These are phyloP conservation scores for Catostomus latipinnis DNA, from an alignment of 2,797 vertebrate species.

Conservation along the genomic window DNA sequence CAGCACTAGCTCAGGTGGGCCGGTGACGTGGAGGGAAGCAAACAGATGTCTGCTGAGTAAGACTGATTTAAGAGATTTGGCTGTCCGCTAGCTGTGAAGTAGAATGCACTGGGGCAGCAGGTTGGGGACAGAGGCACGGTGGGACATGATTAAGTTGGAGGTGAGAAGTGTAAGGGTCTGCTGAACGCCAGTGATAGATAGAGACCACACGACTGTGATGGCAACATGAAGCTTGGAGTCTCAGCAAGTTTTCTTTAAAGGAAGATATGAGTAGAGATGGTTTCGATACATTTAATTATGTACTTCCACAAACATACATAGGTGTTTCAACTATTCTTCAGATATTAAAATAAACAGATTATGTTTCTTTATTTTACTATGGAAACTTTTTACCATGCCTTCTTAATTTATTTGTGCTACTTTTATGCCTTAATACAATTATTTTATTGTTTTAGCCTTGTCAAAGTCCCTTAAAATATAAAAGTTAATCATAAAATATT, in stretches of 20 bases:
- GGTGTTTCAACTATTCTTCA: too few relatives aligned
- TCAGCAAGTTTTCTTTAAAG: background rate
- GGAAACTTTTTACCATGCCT: too few relatives aligned
- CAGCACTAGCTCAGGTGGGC: slow-evolving; percentile 34
- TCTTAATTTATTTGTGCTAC: too few relatives aligned
- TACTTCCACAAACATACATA: background rate
- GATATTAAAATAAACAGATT: too few relatives aligned
- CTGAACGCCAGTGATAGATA: slow-evolving; percentile 27
- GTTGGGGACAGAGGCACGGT: slow-evolving; percentile 9
- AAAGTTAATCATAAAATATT: too few relatives aligned
- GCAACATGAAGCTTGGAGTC: slow-evolving; percentile 26
- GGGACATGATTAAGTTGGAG: slow-evolving; percentile 39
- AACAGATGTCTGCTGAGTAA: slow-evolving; percentile 64
- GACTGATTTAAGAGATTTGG: slow-evolving; percentile 53
- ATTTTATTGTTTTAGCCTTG: too few relatives aligned
- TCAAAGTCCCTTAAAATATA: too few relatives aligned
- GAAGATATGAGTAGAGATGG: background rate
- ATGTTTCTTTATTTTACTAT: too few relatives aligned
- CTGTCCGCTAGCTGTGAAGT: slow-evolving; percentile 50
- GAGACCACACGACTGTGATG: slow-evolving; percentile 17
- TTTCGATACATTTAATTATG: background rate
- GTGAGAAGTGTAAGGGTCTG: slow-evolving; percentile 33
- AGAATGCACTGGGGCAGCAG: slow-evolving; percentile 34
- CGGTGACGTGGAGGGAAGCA: slow-evolving; percentile 32
- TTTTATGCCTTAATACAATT: too few relatives aligned